Percentiles rank a stretch among this genome's conserved stretches.
Evolutionary conservation across 2,797 vertebrate genomes (phyloP).

Genomic region (Anabas testudineus): DNA sequence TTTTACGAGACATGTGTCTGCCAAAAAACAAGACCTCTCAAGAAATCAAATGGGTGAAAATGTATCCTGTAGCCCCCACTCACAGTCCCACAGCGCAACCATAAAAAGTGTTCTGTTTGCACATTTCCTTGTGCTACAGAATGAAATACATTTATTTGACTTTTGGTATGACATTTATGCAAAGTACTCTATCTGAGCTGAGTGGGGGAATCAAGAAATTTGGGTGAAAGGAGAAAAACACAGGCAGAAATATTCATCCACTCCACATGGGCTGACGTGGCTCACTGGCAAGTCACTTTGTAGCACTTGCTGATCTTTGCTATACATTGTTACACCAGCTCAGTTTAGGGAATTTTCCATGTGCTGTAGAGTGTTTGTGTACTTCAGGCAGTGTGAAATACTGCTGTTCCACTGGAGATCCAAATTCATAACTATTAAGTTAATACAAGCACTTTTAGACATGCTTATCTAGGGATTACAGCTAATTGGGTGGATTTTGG

Average conservation of each 20-base stretch:
- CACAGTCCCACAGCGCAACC: constrained; percentile 33
- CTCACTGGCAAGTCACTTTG: constrained; percentile 28
- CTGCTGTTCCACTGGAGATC: too few species aligned
- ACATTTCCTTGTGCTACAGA: constrained; percentile 23
- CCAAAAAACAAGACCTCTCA: constrained; percentile 25
- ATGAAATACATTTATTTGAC: constrained; percentile 47
- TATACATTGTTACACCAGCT: constrained; percentile 7
- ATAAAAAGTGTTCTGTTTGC: constrained; percentile 43
- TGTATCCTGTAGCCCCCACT: constrained; percentile 29
- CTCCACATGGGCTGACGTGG: constrained; percentile 14
- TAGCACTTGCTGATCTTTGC: background rate
- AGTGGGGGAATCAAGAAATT: constrained; percentile 27
- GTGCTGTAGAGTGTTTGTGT: background rate
- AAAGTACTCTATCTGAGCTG: constrained; percentile 35
- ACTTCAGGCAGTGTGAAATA: constrained; percentile 7
- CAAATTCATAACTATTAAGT: too few species aligned
- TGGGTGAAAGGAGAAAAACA: constrained; percentile 32
- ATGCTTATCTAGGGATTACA: too few species aligned
- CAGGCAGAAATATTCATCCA: constrained; percentile 21
- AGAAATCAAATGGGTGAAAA: constrained; percentile 46
- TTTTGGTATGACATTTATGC: constrained; percentile 42
- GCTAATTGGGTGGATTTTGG: too few species aligned
- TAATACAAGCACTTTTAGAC: too few species aligned
- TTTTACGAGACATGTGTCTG: constrained; percentile 19
- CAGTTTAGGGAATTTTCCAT: background rate